These are phyloP conservation scores for Lampropteryx suffumata DNA, from an alignment of 2,888 invertebrate genomes.

Conservation along the genomic window DNA sequence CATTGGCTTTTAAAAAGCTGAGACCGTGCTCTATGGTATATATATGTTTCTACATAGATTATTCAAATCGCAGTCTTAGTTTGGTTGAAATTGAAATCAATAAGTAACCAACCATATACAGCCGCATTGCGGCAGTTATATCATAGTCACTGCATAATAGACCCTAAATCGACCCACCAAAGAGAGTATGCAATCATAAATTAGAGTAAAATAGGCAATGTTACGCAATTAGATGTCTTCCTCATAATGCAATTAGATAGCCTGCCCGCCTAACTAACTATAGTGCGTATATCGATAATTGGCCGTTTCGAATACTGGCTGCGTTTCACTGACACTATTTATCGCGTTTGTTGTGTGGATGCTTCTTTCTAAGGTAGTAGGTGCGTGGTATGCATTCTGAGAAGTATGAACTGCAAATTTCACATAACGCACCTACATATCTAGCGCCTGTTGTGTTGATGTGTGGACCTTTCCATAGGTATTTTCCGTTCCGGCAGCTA, in stretches of 20 bases:
- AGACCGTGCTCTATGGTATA: too few relatives aligned
- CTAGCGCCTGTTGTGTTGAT: conserved; percentile 13
- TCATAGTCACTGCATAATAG: conserved; percentile 4
- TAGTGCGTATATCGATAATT: conserved; percentile 42
- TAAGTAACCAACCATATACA: too few relatives aligned
- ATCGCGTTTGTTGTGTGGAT: conserved; percentile 45
- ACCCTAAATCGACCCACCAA: conserved; percentile 3
- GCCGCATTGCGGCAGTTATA: conserved; percentile 12
- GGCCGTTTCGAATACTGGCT: conserved; percentile 52
- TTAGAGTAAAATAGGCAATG: conserved; percentile 35
- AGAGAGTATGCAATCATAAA: conserved; percentile 20
- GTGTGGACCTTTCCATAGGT: conserved; percentile 13
- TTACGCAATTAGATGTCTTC: conserved; percentile 47
- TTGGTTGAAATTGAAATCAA: too few relatives aligned
- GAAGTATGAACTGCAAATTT: conserved; percentile 53
- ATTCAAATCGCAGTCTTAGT: too few relatives aligned
- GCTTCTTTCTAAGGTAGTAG: conserved; percentile 50
- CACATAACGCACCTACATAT: conserved; percentile 45
- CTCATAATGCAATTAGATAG: conserved; percentile 28
- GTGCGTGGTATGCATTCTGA: conserved; percentile 58
- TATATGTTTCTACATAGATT: too few relatives aligned
- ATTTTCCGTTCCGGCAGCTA: not conserved
- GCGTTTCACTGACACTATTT: conserved; percentile 59
- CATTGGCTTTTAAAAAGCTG: too few relatives aligned
- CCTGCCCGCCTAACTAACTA: conserved; percentile 1